A percentile compares a stretch with the other conserved stretches of the same genome.
phyloP scores from a whole-genome alignment of 2,797 vertebrate genomes.

The Cygnus olor region DNA sequence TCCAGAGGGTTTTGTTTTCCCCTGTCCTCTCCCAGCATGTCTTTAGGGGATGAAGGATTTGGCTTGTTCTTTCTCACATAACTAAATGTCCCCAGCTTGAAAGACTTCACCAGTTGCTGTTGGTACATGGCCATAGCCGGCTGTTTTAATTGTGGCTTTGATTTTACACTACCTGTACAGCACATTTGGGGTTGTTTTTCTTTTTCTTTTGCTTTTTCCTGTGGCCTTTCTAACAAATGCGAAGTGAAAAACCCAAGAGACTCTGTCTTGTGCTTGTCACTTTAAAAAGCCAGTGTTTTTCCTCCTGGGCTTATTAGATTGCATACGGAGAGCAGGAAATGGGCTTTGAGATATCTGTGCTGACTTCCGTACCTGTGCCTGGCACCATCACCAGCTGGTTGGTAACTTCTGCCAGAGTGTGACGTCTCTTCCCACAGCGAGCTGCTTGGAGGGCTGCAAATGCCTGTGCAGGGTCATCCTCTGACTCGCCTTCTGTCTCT shows the following conservation, averaged over 20 bases:
- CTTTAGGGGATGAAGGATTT: not conserved
- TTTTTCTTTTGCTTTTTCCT: no score
- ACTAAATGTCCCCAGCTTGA: not conserved
- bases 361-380: slow-evolving; percentile 81
- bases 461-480: slow-evolving; percentile 89
- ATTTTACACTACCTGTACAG: not conserved
- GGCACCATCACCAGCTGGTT: slow-evolving; percentile 87
- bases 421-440: slow-evolving; percentile 90
- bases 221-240: not conserved
- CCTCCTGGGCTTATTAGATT: not conserved
- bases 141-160: not conserved
- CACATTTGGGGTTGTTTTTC: not conserved
- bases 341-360: not conserved
- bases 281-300: not conserved
- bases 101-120: not conserved
- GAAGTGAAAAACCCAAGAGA: not conserved
- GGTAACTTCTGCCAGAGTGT: slow-evolving; percentile 96
- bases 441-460: slow-evolving; percentile 89
- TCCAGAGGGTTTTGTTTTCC: not conserved
- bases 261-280: not conserved
- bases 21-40: not conserved
- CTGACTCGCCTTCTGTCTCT: slow-evolving; percentile 90
- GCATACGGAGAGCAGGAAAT: not conserved
- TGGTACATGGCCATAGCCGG: not conserved
- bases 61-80: no score